Base-by-base conservation (phyloP, 2,888 invertebrate species). In the Catocala nupta region DNA sequence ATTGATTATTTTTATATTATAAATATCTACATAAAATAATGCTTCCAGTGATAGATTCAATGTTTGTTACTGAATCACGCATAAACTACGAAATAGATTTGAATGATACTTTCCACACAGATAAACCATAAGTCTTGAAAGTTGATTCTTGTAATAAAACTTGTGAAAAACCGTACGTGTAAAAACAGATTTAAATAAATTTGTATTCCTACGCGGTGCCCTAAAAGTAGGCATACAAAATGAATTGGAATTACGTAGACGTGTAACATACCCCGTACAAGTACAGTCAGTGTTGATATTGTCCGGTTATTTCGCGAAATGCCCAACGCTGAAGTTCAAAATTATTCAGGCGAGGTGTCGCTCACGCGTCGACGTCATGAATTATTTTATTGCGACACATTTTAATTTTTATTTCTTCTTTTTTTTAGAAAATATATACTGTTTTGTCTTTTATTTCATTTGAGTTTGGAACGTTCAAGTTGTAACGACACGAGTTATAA, bases 181-280 rank as follows among this genome's bases (percentile, higher is more conserved):
- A n/a, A n/a, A n/a, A n/a, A n/a, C n/a, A n/a, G n/a, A n/a, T n/a
- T 47, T 36, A 55, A 55, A 55, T 36, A 2, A 39, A 33, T 7
- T 11, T 7, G 9, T 9, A 55, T 42, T 43, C 49, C 16, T 0
- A 33, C 11, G 16, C 54, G 71, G 66, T 66, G 1, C 77, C 64
- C 79, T 63, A 71, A 76, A 71, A 57, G 65, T 59, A 65, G 54
- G 68, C 71, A 73, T 75, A 66, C 70, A 71, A 75, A 76, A 79
- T 78, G 63, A 77, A 78, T 80, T 78, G 77, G 66, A 62, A 67
- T 75, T 59, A 71, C 55, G 71, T 59, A 60, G 65, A 68, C 68
- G 51, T 70, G 68, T 69, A 44, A 57, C 59, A 43, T 49, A 62
- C 54, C 44, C 44, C 10, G 33, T 39, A 51, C 36, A 36, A 51